Evolutionary conservation across 64 coral and sea anemone species (phyloP), one percentile per base, ranked within the genome.

Genomic region (Platygyra sinensis): DNA sequence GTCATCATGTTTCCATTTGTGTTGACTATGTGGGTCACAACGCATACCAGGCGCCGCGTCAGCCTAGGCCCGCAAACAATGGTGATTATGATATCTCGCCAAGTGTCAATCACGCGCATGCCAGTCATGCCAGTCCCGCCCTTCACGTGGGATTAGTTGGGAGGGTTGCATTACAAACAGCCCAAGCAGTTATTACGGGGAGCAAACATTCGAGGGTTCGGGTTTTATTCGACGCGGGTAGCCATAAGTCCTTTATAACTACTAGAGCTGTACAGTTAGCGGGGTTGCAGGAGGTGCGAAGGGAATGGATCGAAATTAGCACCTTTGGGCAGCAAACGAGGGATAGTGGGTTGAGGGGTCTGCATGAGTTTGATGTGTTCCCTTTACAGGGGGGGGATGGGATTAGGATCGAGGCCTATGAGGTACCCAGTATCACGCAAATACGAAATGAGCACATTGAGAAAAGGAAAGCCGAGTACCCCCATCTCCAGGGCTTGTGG

Each of bases 161-260:
- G 25, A 59, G 29, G 62, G 80, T 94, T 62, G 93, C 75, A 18
- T 72, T 94, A 2, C 93, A 94, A 73, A 90, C 93, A 30, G 88
- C 82, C 8, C 33, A 61, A 0, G 74, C 80, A 29, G 20, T 91
- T 83, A 83, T 94, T 51, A 3, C 39, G 36, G 93, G 93, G 60
- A 69, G 88, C 60, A 42, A 90, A 62, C 61, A 50, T 9, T 62
- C 75, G 12, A 76, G 52, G 83, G 81, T 79, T 27, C 78, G 88
- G 32, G 65, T 94, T 20, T 80, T 94, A 88, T 94, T 90, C 30
- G 93, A 90, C 14, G 65, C 80, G 11, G 88, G 93, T 25, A 94
- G 93, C 18, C 93, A 94, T 49, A 63, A 74, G 12, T 86, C 74
- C 0, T 94, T 94, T n/a, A 73, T 94, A 17, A 90, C 93, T 20